Evolutionary conservation across 1,140 invertebrate species (phyloP), one percentile per base, ranked within the genome.

Genomic region (Phortica variegata): DNA sequence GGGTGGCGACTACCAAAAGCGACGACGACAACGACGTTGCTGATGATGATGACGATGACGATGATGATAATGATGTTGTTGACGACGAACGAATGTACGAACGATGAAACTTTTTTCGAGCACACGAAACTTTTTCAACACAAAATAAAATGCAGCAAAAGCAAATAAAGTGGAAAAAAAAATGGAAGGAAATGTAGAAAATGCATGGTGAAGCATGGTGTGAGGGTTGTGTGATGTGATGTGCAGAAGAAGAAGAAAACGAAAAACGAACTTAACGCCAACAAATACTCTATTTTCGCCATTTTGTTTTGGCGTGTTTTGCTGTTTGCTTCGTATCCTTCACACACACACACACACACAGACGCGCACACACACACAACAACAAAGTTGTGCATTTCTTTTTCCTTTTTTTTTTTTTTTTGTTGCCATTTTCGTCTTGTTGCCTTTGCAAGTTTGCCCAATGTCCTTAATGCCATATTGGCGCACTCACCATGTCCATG

Each of bases 51-150:
- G n/a, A n/a, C n/a, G n/a, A n/a, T n/a, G n/a, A n/a, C 10, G 5
- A 26, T 26, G 23, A 26, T 26, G 23, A 26, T 10, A 10, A 26
- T 26, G 23, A 26, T 26, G 23, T 6, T 10, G 23, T 6, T 26
- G 23, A 26, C 23, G 23, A 5, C 23, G 23, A 26, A 26, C n/a
- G n/a, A n/a, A n/a, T 26, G 23, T 6, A 26, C 23, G 23, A 66
- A 63, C 63, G 63, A 66, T 63, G 63, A 68, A 68, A 68, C 63
- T 68, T 73, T 73, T 73, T 73, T 73, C 56, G 70, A 73, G 62
- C 69, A 73, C 70, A 73, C 70, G 70, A 73, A 73, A 73, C 70
- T 73, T 73, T 73, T 73, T 72, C 63, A 72, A 63, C 65, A 69
- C 65, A 65, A 68, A 68, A 68, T 69, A 62, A 68, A 68, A 68